Evolutionary conservation across 2,797 vertebrate species (phyloP), one percentile per base, ranked within the genome.

Genomic region (Notolepis coatsorum): DNA sequence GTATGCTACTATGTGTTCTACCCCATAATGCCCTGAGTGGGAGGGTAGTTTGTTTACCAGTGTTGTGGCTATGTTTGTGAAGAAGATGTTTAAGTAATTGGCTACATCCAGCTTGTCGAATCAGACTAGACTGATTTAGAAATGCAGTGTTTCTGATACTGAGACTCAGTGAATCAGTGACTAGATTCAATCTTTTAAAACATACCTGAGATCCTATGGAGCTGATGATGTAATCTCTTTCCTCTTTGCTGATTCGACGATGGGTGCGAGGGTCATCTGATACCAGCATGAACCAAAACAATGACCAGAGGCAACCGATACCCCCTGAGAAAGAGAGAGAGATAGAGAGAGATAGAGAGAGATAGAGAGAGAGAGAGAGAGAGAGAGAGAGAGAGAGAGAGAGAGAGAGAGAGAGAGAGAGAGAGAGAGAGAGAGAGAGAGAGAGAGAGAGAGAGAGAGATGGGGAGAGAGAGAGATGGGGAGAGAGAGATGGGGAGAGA

Each of bases 281-380:
- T 24, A 90, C 86, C 0, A 94, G 71, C 18, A 77, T n/a, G 61
- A 96, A 95, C 94, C 94, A 96, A 49, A 94, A 78, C 12, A 95
- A 3, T 1, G 90, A 81, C 89, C 91, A 96, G 65, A 92, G 59
- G 60, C 93, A 95, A 6, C 94, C 94, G 7, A 82, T 81, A 0
- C 82, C 84, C 2, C 94, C 95, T 96, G 74, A 45, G 42, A 65
- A 68, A 30, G 39, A 71, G 31, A 64, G 4, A 58, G 1, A 47
- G 15, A 66, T 27, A 38, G 3, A 23, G 20, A 59, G 3, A 15
- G 1, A n/a, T n/a, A 38, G 18, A 60, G 25, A 21, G 18, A 35
- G 18, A 30, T 2, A 28, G 45, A 12, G 18, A 37, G 39, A 13
- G 3, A 12, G 13, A 38, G 42, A 58, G n/a, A 35, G 20, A 58